phyloP scores from a whole-genome alignment of 1,140 invertebrate genomes.

The Onthophagus taurus region DNA sequence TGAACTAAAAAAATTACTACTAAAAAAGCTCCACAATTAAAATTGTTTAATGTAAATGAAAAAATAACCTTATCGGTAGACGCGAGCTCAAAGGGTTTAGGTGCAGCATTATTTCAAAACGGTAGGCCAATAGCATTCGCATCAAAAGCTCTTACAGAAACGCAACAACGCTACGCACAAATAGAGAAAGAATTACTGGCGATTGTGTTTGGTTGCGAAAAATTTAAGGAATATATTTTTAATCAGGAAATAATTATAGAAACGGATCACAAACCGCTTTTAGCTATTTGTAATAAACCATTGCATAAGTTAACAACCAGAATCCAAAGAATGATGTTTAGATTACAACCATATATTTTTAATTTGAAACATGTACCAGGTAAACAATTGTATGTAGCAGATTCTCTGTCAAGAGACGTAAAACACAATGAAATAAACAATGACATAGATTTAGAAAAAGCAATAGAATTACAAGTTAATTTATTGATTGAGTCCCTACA shows the following conservation, averaged over 20 bases:
- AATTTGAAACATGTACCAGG: constrained; percentile 19
- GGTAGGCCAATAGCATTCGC: constrained; percentile 34
- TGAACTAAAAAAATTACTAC: constrained; percentile 24
- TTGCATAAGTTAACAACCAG: constrained; percentile 22
- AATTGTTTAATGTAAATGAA: constrained; percentile 24
- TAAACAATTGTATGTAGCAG: constrained; percentile 27
- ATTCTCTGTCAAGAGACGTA: constrained; percentile 27
- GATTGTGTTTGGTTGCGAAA: constrained; percentile 32
- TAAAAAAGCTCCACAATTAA: constrained; percentile 22
- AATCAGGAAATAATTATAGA: constrained; percentile 28
- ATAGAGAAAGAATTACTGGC: constrained; percentile 41
- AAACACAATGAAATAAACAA: neutral
- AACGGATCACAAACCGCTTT: constrained; percentile 37
- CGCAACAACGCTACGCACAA: constrained; percentile 30
- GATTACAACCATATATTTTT: constrained; percentile 20
- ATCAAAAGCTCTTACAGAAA: constrained; percentile 29
- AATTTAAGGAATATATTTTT: constrained; percentile 36
- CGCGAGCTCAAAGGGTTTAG: constrained; percentile 30
- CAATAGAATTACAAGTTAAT: no score
- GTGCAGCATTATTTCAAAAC: constrained; percentile 24
- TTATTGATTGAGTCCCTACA: no score
- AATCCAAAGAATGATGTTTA: constrained; percentile 20
- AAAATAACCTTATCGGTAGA: constrained; percentile 25
- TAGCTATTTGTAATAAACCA: constrained; percentile 17
- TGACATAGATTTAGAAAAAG: no score